A percentile compares a stretch with the other conserved stretches of the same genome.
Evolutionary conservation across 2,888 invertebrate species (phyloP).

Genomic region (Idaea aversata): DNA sequence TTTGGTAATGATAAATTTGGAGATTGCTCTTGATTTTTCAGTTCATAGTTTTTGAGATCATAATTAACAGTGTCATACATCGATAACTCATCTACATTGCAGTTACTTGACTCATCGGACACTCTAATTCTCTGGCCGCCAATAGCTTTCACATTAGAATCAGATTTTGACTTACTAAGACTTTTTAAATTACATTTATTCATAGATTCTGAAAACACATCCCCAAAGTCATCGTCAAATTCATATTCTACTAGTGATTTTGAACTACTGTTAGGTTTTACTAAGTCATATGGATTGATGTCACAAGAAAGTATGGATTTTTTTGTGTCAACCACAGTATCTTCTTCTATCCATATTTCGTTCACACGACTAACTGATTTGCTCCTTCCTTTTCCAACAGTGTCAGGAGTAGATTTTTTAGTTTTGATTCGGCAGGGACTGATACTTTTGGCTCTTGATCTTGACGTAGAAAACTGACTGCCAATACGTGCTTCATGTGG

Average conservation of each 20-base stretch:
- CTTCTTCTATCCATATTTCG: slow-evolving; percentile 72
- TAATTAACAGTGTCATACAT: slow-evolving; percentile 73
- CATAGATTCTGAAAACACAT: slow-evolving; percentile 62
- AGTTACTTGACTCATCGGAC: slow-evolving; percentile 75
- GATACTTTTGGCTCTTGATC: slow-evolving; percentile 78
- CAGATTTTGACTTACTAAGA: slow-evolving; percentile 59
- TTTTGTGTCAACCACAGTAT: slow-evolving; percentile 58
- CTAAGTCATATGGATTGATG: slow-evolving; percentile 91
- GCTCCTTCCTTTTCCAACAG: slow-evolving; percentile 64
- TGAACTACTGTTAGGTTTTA: slow-evolving; percentile 78
- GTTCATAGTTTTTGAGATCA: slow-evolving; percentile 71
- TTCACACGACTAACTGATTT: slow-evolving; percentile 74
- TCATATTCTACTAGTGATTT: slow-evolving; percentile 75
- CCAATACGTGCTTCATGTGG: slow-evolving; percentile 80
- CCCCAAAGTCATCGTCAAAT: slow-evolving; percentile 75
- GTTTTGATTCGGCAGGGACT: slow-evolving; percentile 80
- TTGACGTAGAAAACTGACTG: slow-evolving; percentile 72
- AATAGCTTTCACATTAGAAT: slow-evolving; percentile 82
- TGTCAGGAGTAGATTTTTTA: slow-evolving; percentile 73
- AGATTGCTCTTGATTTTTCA: slow-evolving; percentile 57
- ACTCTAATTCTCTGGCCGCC: slow-evolving; percentile 85
- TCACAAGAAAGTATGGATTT: slow-evolving; percentile 91
- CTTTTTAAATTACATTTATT: slow-evolving; percentile 55
- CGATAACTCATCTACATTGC: slow-evolving; percentile 60
- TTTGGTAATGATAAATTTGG: slow-evolving; percentile 63